These are phyloP conservation scores for Luscinia megarhynchos DNA, from an alignment of 2,797 vertebrate genomes.

Conservation along the genomic window DNA sequence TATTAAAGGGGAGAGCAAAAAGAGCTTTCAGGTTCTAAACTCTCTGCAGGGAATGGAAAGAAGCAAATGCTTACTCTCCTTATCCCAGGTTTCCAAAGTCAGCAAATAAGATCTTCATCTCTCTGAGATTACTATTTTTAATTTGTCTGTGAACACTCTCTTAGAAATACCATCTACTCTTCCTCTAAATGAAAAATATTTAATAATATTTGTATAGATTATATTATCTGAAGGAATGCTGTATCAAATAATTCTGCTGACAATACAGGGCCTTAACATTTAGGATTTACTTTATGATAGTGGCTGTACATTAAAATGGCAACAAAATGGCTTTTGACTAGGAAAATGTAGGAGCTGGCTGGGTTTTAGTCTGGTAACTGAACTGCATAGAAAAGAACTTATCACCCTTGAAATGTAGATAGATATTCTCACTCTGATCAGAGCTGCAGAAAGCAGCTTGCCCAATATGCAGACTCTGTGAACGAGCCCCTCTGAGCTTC, in stretches of 20 bases:
- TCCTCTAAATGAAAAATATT: not conserved
- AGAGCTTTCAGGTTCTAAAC: not conserved
- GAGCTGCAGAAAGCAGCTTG: not conserved
- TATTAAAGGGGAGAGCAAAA: not conserved
- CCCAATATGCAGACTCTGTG: not conserved
- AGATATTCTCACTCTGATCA: not conserved
- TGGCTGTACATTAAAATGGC: not conserved
- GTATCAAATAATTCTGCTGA: not conserved
- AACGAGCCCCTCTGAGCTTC: not conserved
- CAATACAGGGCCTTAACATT: not conserved
- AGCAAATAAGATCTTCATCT: not conserved
- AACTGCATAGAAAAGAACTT: not conserved
- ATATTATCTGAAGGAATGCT: not conserved
- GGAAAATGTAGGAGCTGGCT: conserved; percentile 37
- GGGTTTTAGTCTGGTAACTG: not conserved
- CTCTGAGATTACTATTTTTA: not conserved
- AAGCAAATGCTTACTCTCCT: not conserved
- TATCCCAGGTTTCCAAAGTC: not conserved
- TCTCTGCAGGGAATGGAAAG: not conserved
- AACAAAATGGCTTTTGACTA: conserved; percentile 13
- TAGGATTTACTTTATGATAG: not conserved
- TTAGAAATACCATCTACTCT: not conserved
- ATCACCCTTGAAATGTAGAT: not conserved
- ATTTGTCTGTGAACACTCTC: not conserved
- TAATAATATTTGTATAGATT: not conserved